Conservation (phyloP, 2,888 invertebrate genomes). For the Amiota minor region DNA sequence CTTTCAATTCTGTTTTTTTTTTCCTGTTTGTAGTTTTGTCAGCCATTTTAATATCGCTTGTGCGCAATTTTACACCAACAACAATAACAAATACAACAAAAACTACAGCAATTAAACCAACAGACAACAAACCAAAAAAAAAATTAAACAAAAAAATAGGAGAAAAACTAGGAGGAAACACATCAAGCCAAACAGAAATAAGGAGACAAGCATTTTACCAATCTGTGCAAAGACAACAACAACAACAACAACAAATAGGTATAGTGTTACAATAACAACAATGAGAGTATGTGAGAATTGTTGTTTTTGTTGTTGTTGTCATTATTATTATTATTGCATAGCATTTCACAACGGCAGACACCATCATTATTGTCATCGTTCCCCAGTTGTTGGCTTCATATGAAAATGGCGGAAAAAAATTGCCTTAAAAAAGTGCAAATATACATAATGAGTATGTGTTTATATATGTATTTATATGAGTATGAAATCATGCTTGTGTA, state of each 20-base stretch:
- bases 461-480: background rate
- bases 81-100: constrained; percentile 43
- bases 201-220: background rate
- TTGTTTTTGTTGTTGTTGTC: too few species aligned
- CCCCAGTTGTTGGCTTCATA: too few species aligned
- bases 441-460: background rate
- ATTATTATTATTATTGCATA: too few species aligned
- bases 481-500: too few species aligned
- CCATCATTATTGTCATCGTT: background rate
- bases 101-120: constrained; percentile 39
- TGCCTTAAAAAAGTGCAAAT: background rate
- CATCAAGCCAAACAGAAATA: too few species aligned
- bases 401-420: too few species aligned
- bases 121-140: constrained; percentile 19
- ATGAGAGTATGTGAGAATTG: background rate
- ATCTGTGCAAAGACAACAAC: constrained; percentile 14
- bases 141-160: too few species aligned
- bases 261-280: background rate
- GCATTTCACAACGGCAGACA: background rate
- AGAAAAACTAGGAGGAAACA: too few species aligned
- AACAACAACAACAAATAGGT: background rate
- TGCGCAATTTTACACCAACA: constrained; percentile 45
- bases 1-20: background rate
- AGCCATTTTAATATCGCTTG: constrained; percentile 55
- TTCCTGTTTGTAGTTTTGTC: constrained; percentile 49